Evolutionary conservation across 2,113 vertebrate genomes (phyloP).

Genomic region (Passer montanus): DNA sequence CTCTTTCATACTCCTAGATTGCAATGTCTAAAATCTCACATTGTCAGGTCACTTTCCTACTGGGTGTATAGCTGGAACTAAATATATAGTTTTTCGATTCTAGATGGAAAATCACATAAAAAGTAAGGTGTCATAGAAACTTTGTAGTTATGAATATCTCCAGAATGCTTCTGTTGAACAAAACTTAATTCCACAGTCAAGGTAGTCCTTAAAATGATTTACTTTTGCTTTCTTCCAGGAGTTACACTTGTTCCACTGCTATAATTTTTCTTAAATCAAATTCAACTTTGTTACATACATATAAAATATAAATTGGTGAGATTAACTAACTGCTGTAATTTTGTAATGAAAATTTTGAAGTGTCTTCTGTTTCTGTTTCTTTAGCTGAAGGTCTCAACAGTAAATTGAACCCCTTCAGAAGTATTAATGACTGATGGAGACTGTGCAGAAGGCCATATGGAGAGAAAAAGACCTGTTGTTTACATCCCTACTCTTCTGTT

Average conservation of each 20-base stretch:
- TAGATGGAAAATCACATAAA: not conserved
- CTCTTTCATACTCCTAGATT: not conserved
- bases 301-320: not conserved
- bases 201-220: not conserved
- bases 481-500: not conserved
- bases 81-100: not conserved
- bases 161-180: not conserved
- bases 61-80: not conserved
- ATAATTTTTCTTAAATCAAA: not conserved
- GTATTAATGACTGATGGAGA: not conserved
- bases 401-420: not conserved
- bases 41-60: not conserved
- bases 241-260: not conserved
- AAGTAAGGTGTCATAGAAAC: not conserved
- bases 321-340: not conserved
- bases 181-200: not conserved
- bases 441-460: not conserved
- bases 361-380: not conserved
- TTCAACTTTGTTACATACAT: not conserved
- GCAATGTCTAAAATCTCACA: not conserved
- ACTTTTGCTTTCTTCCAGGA: not conserved
- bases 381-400: not conserved
- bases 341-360: not conserved
- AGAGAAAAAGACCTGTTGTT: not conserved
- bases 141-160: not conserved